These are phyloP conservation scores for Heliothis virescens DNA, from an alignment of 1,140 invertebrate species.

Conservation along the genomic window DNA sequence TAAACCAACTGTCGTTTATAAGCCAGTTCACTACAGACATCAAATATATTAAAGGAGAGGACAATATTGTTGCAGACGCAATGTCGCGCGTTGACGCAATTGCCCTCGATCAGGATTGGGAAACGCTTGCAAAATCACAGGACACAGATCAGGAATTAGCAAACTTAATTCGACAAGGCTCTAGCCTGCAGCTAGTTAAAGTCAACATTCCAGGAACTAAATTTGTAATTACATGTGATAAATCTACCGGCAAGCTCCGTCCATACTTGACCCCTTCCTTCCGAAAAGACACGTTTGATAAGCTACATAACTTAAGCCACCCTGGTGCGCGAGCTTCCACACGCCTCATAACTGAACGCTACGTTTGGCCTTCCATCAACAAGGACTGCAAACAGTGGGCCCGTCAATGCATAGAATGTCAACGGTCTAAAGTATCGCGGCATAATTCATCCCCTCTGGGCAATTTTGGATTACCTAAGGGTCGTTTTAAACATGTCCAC, in stretches of 20 bases:
- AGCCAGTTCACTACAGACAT: conserved; percentile 37
- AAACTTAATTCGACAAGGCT: not conserved
- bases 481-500: conserved; percentile 54
- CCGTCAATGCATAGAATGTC: conserved; percentile 9
- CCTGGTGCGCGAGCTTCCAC: conserved; percentile 26
- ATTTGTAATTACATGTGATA: too few species aligned
- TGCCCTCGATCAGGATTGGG: not conserved
- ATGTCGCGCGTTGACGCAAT: conserved; percentile 13
- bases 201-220: not conserved
- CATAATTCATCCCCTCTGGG: conserved; percentile 20
- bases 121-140: conserved; percentile 17
- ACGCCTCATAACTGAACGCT: conserved; percentile 22
- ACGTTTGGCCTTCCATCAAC: conserved; percentile 29
- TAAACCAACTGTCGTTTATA: conserved; percentile 23
- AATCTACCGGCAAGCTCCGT: conserved; percentile 24
- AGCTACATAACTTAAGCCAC: conserved; percentile 30
- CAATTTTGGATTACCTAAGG: not conserved
- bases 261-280: conserved; percentile 20
- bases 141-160: conserved; percentile 22
- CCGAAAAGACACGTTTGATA: not conserved
- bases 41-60: not conserved
- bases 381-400: conserved; percentile 38
- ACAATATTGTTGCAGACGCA: conserved; percentile 27
- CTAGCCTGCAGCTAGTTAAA: not conserved
- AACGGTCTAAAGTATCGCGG: conserved; percentile 8